Evolutionary conservation across 2,888 invertebrate genomes (phyloP).

Genomic region (Sarcophaga caerulescens): DNA sequence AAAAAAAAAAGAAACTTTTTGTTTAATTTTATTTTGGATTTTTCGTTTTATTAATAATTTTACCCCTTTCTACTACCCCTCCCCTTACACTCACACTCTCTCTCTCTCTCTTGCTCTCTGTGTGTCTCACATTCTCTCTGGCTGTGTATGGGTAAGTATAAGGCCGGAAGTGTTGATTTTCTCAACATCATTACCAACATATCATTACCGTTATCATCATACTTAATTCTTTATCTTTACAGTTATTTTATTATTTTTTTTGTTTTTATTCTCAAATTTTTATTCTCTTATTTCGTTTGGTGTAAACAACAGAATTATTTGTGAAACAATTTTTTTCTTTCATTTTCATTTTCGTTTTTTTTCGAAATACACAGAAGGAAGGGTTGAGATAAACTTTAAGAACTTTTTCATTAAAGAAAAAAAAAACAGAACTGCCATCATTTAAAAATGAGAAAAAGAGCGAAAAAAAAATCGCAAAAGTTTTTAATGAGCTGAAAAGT

Average conservation of each 20-base stretch:
- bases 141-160: background rate
- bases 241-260: conserved; percentile 63
- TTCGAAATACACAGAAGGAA: background rate
- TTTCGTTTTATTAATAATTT: background rate
- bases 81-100: too few species aligned
- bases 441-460: background rate
- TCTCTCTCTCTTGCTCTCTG: too few species aligned
- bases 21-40: conserved; percentile 1
- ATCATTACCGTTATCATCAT: conserved; percentile 54
- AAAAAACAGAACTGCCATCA: conserved; percentile 22
- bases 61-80: background rate
- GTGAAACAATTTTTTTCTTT: background rate
- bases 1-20: background rate
- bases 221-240: conserved; percentile 67
- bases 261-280: conserved; percentile 9
- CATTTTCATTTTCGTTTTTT: background rate
- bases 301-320: conserved; percentile 57
- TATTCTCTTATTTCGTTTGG: conserved; percentile 37
- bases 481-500: conserved; percentile 68
- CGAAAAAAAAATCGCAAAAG: conserved; percentile 33
- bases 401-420: conserved; percentile 30
- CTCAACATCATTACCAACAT: conserved; percentile 69
- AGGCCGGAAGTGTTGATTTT: conserved; percentile 68
- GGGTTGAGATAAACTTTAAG: background rate
- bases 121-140: background rate